phyloP scores from a whole-genome alignment of 2,888 invertebrate species.

The Agriopis leucophaearia region DNA sequence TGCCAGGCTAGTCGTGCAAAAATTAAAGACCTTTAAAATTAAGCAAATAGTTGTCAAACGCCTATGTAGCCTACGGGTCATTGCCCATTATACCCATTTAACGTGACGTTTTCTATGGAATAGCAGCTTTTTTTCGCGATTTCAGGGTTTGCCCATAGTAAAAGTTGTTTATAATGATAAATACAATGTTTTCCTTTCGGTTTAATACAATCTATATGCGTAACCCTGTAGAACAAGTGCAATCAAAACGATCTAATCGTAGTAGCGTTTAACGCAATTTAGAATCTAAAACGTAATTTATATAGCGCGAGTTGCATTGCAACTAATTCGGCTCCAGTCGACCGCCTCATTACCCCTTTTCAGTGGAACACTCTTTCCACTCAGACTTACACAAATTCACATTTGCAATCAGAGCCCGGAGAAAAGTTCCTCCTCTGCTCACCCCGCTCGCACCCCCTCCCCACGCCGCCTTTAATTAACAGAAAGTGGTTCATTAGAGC shows the following conservation, averaged over 20 bases:
- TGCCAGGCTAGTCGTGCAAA: too few species aligned
- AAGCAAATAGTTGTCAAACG: too few species aligned
- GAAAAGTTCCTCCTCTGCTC: constrained; percentile 76
- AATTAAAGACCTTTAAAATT: too few species aligned
- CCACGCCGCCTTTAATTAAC: constrained; percentile 93
- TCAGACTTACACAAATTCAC: constrained; percentile 86
- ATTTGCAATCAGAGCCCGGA: constrained; percentile 86
- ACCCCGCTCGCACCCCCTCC: constrained; percentile 60
- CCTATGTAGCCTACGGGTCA: too few species aligned
- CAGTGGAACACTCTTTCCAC: constrained; percentile 83
- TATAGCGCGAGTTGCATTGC: constrained; percentile 74
- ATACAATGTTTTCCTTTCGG: too few species aligned
- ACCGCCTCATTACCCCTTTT: constrained; percentile 85
- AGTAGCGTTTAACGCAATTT: constrained; percentile 38
- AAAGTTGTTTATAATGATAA: too few species aligned
- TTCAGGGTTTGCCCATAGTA: too few species aligned
- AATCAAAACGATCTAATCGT: constrained; percentile 13
- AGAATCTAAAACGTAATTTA: constrained; percentile 55
- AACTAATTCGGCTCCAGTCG: constrained; percentile 78
- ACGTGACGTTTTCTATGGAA: too few species aligned
- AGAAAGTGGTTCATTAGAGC: constrained; percentile 96
- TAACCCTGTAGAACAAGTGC: neutral
- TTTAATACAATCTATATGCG: neutral
- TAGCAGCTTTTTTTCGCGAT: too few species aligned
- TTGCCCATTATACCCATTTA: too few species aligned